A percentile compares a stretch with the other conserved stretches of the same genome.
These are phyloP conservation scores for Zophobas morio DNA, from an alignment of 1,140 invertebrate genomes.

Conservation along the genomic window DNA sequence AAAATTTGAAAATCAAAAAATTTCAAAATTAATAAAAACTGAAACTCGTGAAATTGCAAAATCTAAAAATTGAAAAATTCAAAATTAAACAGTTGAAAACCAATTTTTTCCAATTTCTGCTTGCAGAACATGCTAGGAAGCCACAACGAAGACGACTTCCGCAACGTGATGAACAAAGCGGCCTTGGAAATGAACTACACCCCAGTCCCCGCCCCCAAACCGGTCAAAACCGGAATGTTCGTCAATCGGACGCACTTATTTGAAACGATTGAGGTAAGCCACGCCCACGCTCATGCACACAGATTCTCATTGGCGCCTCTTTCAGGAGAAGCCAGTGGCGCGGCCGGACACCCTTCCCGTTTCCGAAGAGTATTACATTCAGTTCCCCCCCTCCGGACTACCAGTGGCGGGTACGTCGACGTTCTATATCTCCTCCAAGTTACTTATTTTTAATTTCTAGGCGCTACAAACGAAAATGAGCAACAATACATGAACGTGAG, in stretches of 20 bases:
- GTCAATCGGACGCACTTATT: slow-evolving; percentile 46
- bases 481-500: slow-evolving; percentile 55
- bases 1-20: too few species aligned
- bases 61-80: too few species aligned
- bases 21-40: too few species aligned
- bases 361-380: slow-evolving; percentile 67
- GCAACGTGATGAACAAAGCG: slow-evolving; percentile 59
- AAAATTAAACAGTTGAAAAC: too few species aligned
- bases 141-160: slow-evolving; percentile 60
- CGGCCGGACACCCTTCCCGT: slow-evolving; percentile 49
- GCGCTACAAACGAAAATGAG: slow-evolving; percentile 14
- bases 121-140: slow-evolving; percentile 59
- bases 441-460: slow-evolving; percentile 36
- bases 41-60: too few species aligned
- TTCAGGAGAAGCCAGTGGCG: slow-evolving; percentile 53
- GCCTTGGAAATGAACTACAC: slow-evolving; percentile 60
- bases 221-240: slow-evolving; percentile 55
- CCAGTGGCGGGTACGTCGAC: slow-evolving; percentile 66
- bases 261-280: slow-evolving; percentile 60
- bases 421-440: slow-evolving; percentile 7
- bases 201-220: slow-evolving; percentile 62
- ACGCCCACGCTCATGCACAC: not conserved
- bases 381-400: slow-evolving; percentile 71
- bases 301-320: slow-evolving; percentile 2
- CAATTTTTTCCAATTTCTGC: not conserved